These are phyloP conservation scores for Lamellibrachia luymesi DNA, from an alignment of 1,140 invertebrate species.

Conservation along the genomic window DNA sequence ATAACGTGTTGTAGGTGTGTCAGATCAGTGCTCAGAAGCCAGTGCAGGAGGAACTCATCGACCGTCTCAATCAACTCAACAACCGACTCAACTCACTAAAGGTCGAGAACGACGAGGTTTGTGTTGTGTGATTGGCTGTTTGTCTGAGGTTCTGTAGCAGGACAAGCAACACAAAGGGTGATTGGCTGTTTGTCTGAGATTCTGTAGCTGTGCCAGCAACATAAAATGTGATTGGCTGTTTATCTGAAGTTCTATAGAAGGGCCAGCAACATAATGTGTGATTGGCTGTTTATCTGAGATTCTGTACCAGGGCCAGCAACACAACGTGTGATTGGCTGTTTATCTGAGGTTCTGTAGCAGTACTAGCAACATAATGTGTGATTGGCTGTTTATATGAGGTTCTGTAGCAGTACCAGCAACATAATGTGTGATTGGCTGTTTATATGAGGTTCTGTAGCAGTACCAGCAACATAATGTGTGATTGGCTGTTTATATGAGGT, in stretches of 20 bases:
- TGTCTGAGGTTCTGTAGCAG: neutral
- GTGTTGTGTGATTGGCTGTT: slow-evolving; percentile 13
- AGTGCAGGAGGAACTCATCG: slow-evolving; percentile 78
- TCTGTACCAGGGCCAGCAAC: neutral
- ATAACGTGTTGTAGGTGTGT: slow-evolving; percentile 39
- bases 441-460: neutral
- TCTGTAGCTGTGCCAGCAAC: neutral
- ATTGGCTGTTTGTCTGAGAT: neutral
- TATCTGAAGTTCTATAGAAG: neutral
- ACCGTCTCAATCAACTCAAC: slow-evolving; percentile 76
- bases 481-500: neutral
- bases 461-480: too few relatives aligned
- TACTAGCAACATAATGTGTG: too few relatives aligned
- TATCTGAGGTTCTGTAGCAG: too few relatives aligned
- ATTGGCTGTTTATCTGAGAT: neutral
- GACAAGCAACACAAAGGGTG: neutral
- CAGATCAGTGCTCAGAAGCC: slow-evolving; percentile 60
- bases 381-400: neutral
- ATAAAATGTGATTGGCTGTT: neutral
- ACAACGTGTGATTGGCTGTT: neutral
- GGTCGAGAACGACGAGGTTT: slow-evolving; percentile 86
- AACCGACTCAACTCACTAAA: slow-evolving; percentile 75
- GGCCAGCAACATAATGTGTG: neutral
- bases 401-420: too few relatives aligned
- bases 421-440: neutral